Conservation (phyloP, 2,797 vertebrate genomes). For the Alcedo quadribrachys region DNA sequence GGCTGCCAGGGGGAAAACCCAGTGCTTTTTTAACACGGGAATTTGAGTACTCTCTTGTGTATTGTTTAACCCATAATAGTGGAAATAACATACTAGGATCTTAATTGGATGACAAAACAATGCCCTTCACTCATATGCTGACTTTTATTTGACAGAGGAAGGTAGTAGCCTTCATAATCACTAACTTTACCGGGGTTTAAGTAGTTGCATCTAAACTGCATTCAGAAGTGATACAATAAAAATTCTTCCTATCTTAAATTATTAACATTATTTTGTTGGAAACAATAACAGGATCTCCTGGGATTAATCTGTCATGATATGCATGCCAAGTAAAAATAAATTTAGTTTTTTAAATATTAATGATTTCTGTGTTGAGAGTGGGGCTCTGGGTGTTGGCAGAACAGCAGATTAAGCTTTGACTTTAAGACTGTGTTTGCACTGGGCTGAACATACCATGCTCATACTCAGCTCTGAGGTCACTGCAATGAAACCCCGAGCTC, state of each 20-base stretch:
- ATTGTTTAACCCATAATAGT: neutral
- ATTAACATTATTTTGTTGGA: conserved; percentile 1
- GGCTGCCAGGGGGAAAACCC: neutral
- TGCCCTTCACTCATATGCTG: neutral
- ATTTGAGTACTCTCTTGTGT: neutral
- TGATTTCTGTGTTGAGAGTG: neutral
- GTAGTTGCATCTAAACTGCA: neutral
- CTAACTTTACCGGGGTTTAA: neutral
- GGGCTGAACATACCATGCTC: accelerated
- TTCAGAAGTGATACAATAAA: neutral
- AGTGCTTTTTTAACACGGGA: neutral
- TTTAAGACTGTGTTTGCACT: accelerated
- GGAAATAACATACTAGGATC: neutral
- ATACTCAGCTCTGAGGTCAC: neutral
- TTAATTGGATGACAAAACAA: neutral
- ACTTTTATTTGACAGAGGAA: neutral
- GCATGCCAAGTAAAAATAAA: conserved; percentile 17
- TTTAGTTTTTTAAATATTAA: conserved; percentile 24
- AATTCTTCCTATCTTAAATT: neutral
- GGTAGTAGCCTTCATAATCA: neutral
- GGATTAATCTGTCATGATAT: neutral
- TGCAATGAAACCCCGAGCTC: neutral
- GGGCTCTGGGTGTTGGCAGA: neutral
- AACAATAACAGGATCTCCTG: neutral
- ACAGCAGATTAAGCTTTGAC: neutral